Percentiles rank a stretch among this genome's conserved stretches.
Conservation (phyloP, 92 coral and sea anemone genomes). For the Parazoanthus darwini region DNA sequence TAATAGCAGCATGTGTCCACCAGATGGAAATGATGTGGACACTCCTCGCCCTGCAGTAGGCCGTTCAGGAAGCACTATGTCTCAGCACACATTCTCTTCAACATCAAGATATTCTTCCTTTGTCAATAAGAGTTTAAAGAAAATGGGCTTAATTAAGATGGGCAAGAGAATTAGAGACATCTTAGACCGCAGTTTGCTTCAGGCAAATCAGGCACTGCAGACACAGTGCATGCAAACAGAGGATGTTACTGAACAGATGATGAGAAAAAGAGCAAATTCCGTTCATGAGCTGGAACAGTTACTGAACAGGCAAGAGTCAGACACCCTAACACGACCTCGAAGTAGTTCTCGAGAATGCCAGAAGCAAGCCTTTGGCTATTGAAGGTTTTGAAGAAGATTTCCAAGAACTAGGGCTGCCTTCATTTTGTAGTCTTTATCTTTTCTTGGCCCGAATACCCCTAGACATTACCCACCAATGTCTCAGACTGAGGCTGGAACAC, state of each 20-base stretch:
- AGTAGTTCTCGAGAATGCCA: conserved; percentile 34
- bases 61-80: conserved; percentile 60
- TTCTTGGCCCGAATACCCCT: conserved; percentile 77
- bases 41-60: conserved; percentile 55
- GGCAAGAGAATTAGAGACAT: conserved; percentile 83
- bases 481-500: conserved; percentile 90
- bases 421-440: conserved; percentile 68
- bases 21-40: conserved; percentile 40
- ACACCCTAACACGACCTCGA: conserved; percentile 29
- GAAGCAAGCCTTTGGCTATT: conserved; percentile 30
- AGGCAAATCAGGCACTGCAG: conserved; percentile 61
- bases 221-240: conserved; percentile 44
- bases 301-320: conserved; percentile 55
- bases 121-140: conserved; percentile 90
- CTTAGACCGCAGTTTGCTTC: conserved; percentile 63
- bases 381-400: conserved; percentile 58
- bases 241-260: conserved; percentile 27
- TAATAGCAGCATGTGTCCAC: background rate
- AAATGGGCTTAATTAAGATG: conserved; percentile 84
- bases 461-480: conserved; percentile 91
- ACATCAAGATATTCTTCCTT: conserved; percentile 91
- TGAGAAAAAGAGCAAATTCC: conserved; percentile 50
- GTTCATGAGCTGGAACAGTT: conserved; percentile 58
- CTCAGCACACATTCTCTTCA: conserved; percentile 66
- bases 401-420: conserved; percentile 79